A percentile compares a stretch with the other conserved stretches of the same genome.
These are phyloP conservation scores for Amblyornis subalaris DNA, from an alignment of 2,113 vertebrate species.

Conservation along the genomic window DNA sequence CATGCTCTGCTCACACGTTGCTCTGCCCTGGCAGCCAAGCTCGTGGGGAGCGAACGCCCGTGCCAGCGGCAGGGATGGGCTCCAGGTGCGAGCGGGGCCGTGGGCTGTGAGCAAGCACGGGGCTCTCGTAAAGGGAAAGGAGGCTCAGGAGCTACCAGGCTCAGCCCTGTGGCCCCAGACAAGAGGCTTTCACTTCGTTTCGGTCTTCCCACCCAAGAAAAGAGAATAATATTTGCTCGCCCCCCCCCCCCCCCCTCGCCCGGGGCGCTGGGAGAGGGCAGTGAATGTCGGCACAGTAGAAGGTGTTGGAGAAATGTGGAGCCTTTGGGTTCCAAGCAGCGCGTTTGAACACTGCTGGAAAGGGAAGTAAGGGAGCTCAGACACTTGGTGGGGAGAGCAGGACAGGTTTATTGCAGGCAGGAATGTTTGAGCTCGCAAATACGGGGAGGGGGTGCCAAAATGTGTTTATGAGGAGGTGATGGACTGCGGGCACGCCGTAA, in stretches of 20 bases:
- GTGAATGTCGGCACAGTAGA: constrained; percentile 29
- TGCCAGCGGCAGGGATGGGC: not conserved
- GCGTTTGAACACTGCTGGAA: not conserved
- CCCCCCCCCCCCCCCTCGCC: fast-evolving
- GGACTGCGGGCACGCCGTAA: not conserved
- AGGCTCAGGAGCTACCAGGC: not conserved
- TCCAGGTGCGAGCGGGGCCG: not conserved
- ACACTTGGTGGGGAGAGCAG: not conserved
- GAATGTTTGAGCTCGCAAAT: not conserved
- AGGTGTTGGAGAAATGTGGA: constrained; percentile 7
- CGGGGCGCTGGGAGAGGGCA: not conserved
- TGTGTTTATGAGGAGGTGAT: not conserved
- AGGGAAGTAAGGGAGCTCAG: not conserved
- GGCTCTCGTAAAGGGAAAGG: not conserved
- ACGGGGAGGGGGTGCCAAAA: not conserved
- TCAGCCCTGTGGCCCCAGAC: not conserved
- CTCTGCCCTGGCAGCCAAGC: not conserved
- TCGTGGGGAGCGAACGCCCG: not conserved
- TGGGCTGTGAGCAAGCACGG: not conserved
- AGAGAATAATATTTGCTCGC: constrained; percentile 31
- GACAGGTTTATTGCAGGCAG: constrained; percentile 40
- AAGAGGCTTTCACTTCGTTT: not conserved
- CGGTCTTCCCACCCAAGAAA: not conserved
- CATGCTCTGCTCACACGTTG: not conserved
- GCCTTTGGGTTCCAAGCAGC: not conserved